phyloP scores from a whole-genome alignment of 2,797 vertebrate species.

The Eidolon dupreanum region DNA sequence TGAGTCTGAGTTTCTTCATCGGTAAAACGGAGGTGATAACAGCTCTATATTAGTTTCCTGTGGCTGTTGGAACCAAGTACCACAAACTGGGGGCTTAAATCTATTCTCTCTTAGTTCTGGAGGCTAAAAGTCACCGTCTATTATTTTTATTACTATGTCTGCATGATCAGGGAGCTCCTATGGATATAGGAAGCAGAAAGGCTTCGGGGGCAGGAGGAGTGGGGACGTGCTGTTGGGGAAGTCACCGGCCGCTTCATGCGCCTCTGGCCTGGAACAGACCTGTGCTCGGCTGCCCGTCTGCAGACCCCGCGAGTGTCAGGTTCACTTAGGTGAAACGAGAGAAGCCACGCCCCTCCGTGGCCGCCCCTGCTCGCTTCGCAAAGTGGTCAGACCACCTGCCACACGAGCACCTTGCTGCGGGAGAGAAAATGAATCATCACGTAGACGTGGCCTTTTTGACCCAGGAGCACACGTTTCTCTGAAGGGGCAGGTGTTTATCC shows the following conservation, averaged over 20 bases:
- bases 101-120: not conserved
- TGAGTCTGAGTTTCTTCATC: not conserved
- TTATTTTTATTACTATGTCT: not conserved
- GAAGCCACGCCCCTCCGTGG: fast-evolving
- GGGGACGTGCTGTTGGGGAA: not conserved
- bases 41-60: not conserved
- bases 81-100: not conserved
- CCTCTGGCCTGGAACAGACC: fast-evolving
- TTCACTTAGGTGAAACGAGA: not conserved
- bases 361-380: fast-evolving
- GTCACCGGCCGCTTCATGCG: fast-evolving
- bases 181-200: not conserved
- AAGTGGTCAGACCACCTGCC: fast-evolving
- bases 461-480: fast-evolving
- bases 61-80: no score
- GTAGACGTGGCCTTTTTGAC: fast-evolving
- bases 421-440: not conserved
- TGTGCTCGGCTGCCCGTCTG: not conserved
- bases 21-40: not conserved
- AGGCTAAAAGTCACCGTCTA: not conserved
- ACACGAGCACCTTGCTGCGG: fast-evolving
- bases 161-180: not conserved
- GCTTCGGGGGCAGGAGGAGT: not conserved
- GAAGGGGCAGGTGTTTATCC: fast-evolving
- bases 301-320: fast-evolving